Evolutionary conservation across 2,797 vertebrate species (phyloP).

Genomic region (Cryptoblepharus egeriae): DNA sequence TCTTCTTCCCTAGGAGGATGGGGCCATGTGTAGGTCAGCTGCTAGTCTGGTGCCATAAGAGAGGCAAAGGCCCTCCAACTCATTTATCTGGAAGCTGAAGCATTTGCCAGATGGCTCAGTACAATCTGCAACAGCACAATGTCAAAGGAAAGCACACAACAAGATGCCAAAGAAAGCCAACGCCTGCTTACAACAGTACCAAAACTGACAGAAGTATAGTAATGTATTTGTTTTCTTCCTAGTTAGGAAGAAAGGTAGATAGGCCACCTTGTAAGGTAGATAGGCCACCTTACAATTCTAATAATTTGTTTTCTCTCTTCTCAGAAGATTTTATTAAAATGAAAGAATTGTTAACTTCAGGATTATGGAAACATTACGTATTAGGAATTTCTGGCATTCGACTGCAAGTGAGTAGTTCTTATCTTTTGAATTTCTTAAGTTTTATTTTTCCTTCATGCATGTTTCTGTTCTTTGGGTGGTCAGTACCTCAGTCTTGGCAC

Average conservation of each 20-base stretch:
- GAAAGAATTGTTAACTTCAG: background rate
- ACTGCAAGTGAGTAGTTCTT: background rate
- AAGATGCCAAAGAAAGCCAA: constrained; percentile 51
- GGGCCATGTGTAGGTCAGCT: constrained; percentile 40
- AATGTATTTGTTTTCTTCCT: constrained; percentile 17
- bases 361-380: background rate
- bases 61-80: constrained; percentile 44
- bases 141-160: constrained; percentile 33
- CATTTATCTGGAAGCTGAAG: constrained; percentile 61
- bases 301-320: background rate
- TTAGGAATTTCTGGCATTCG: background rate
- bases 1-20: constrained; percentile 24
- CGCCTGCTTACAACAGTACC: constrained; percentile 48
- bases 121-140: constrained; percentile 57
- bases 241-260: background rate
- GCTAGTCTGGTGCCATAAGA: constrained; percentile 45
- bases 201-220: background rate
- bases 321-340: background rate
- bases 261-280: constrained; percentile 3
- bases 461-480: background rate
- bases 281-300: background rate
- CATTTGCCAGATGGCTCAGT: constrained; percentile 61
- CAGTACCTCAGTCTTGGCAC: background rate
- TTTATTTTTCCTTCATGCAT: background rate
- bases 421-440: background rate